These are phyloP conservation scores for Dendrophyllia cribrosa DNA, from an alignment of 64 coral and sea anemone genomes.

Conservation along the genomic window DNA sequence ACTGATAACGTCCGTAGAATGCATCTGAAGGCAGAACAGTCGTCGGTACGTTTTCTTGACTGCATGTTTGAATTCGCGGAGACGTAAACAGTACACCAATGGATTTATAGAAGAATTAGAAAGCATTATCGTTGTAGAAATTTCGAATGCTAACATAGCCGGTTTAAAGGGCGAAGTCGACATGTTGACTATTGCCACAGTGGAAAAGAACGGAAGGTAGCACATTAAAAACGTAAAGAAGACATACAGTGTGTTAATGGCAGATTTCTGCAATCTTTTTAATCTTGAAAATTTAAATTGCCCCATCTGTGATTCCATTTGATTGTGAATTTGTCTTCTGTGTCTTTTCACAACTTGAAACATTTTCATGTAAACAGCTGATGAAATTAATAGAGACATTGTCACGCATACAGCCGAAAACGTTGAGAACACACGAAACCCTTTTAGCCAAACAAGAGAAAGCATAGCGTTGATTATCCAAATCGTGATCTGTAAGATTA, in stretches of 20 bases:
- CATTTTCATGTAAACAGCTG: background rate
- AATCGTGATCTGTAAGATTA: background rate
- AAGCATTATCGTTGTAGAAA: conserved; percentile 12
- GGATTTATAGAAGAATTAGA: conserved; percentile 22
- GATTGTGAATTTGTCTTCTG: background rate
- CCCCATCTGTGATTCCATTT: background rate
- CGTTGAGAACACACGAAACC: conserved; percentile 3
- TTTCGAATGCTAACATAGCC: background rate
- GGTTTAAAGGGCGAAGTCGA: too few relatives aligned
- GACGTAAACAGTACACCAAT: conserved; percentile 4
- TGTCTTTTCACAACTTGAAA: background rate
- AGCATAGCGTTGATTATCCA: background rate
- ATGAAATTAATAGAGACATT: background rate
- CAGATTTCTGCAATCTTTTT: background rate
- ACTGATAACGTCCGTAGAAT: too few relatives aligned
- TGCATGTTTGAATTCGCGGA: background rate
- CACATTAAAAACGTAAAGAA: background rate
- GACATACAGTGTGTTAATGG: conserved; percentile 1
- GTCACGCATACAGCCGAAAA: background rate
- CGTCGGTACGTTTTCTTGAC: background rate
- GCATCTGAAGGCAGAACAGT: background rate
- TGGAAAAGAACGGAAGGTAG: background rate
- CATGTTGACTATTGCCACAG: background rate
- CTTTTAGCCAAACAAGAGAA: background rate
- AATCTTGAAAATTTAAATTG: background rate